Conservation (phyloP, 1,140 invertebrate genomes). For the Diprion similis region DNA sequence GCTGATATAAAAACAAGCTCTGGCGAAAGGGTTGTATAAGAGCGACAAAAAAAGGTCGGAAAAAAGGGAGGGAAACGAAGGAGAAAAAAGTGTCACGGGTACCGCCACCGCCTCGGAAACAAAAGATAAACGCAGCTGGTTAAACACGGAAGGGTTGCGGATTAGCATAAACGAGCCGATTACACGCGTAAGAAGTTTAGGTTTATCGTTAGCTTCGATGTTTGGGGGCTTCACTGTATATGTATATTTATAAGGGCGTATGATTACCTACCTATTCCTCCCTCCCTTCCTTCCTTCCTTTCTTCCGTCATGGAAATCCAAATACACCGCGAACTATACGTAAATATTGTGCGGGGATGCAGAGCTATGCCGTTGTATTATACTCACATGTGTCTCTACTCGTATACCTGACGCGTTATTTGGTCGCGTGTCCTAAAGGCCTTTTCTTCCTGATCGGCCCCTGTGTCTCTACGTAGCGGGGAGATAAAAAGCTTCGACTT, state of each 20-base stretch:
- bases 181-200: slow-evolving; percentile 36
- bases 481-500: background rate
- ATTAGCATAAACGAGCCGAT: slow-evolving; percentile 56
- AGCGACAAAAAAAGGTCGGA: slow-evolving; percentile 20
- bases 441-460: background rate
- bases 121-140: slow-evolving; percentile 47
- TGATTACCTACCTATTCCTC: too few relatives aligned
- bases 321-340: background rate
- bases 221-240: too few relatives aligned
- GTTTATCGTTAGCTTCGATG: background rate
- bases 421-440: background rate
- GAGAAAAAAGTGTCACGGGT: background rate
- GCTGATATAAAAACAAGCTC: slow-evolving; percentile 3
- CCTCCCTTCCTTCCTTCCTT: too few relatives aligned
- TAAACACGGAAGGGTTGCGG: slow-evolving; percentile 52
- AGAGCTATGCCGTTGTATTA: too few relatives aligned
- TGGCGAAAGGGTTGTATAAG: slow-evolving; percentile 6
- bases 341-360: background rate
- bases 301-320: background rate
- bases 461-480: background rate
- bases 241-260: too few relatives aligned
- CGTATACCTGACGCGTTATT: too few relatives aligned
- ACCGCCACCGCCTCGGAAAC: slow-evolving; percentile 19
- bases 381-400: too few relatives aligned
- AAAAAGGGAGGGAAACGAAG: slow-evolving; percentile 1